Percentiles rank a stretch among this genome's conserved stretches.
phyloP scores from a whole-genome alignment of 1,140 invertebrate species.

The Lysiphlebus fabarum region DNA sequence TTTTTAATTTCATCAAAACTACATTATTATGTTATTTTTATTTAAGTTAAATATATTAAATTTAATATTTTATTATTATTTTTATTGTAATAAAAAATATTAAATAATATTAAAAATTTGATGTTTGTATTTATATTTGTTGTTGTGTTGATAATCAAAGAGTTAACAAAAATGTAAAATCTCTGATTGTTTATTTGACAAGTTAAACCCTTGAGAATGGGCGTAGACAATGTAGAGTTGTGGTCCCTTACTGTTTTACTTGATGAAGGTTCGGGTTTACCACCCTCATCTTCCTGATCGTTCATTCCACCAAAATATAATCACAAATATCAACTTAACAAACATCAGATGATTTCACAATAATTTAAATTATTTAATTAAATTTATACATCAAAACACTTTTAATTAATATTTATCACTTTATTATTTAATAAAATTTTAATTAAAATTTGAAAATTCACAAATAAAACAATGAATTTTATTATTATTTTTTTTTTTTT shows the following conservation, averaged over 20 bases:
- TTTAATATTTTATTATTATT: no score
- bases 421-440: background rate
- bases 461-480: no score
- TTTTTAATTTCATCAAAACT: no score
- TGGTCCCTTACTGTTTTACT: slow-evolving; percentile 1
- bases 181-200: background rate
- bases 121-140: no score
- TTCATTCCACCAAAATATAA: slow-evolving; percentile 5
- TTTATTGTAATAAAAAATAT: no score
- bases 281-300: slow-evolving; percentile 14
- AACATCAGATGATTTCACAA: slow-evolving; percentile 8
- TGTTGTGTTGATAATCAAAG: no score
- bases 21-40: no score
- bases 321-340: background rate
- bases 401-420: background rate
- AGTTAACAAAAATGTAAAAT: no score
- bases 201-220: slow-evolving; percentile 3
- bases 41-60: no score
- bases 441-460: background rate
- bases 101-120: no score
- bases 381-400: background rate
- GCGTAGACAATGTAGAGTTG: slow-evolving; percentile 1
- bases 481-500: no score
- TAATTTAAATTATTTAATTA: slow-evolving; percentile 25
- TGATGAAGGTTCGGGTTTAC: slow-evolving; percentile 5